phyloP scores from a whole-genome alignment of 2,113 vertebrate genomes.

The Paramormyrops kingsleyae region DNA sequence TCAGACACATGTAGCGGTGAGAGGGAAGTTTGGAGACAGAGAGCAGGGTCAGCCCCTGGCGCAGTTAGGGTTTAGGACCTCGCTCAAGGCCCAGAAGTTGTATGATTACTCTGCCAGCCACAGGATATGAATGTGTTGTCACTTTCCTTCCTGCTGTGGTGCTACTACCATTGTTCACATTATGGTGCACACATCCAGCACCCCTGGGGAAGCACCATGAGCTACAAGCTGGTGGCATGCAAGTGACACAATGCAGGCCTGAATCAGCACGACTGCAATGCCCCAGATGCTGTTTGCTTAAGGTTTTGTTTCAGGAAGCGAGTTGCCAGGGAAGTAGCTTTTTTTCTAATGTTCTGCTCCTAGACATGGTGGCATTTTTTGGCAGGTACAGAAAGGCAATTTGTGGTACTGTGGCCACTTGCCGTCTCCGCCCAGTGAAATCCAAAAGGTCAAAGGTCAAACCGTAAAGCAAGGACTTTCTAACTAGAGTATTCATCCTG shows the following conservation, averaged over 20 bases:
- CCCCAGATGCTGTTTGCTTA: neutral
- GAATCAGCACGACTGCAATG: neutral
- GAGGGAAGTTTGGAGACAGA: neutral
- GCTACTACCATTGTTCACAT: neutral
- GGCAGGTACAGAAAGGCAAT: constrained; percentile 30
- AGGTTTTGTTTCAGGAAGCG: constrained; percentile 30
- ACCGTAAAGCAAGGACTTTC: neutral
- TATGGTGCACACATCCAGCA: neutral
- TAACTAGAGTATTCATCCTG: neutral
- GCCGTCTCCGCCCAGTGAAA: neutral
- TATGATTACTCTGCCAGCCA: neutral
- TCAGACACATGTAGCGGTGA: neutral
- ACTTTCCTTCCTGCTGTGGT: neutral
- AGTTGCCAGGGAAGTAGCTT: constrained; percentile 15
- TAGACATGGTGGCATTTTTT: constrained; percentile 32
- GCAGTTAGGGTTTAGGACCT: neutral
- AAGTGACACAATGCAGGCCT: neutral
- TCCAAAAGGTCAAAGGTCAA: neutral
- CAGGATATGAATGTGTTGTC: neutral
- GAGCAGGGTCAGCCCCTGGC: neutral
- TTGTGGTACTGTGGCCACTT: neutral
- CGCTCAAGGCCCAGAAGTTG: neutral
- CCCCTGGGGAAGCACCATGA: neutral
- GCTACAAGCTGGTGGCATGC: neutral
- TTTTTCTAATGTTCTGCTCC: constrained; percentile 14